Base-by-base conservation (phyloP, 2,113 vertebrate genomes). In the Cavia aperea region DNA sequence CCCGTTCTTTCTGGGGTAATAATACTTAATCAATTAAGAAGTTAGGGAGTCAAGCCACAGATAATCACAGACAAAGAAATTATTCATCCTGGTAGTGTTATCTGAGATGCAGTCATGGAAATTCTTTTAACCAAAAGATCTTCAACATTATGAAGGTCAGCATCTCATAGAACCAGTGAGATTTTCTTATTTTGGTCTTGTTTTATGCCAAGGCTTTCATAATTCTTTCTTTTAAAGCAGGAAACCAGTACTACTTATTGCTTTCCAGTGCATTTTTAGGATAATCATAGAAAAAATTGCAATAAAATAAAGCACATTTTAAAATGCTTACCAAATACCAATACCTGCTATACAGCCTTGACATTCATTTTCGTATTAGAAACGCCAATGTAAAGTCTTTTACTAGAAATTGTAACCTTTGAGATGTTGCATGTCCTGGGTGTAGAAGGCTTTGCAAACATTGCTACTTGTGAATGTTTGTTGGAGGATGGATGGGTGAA, bases 221-320 rank as follows among this genome's bases (percentile, higher is more conserved):
- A 13, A 86, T 49, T 77, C 24, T 14, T 78, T 3, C 11, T 87
- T 94, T 82, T 73, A 5, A 91, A 82, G n/a, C 2, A 86, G n/a
- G 90, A 92, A 88, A n/a, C 7, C 19, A 86, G n/a, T 63, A 23
- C 1, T 36, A 81, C 86, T 90, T 94, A 68, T 89, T 92, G 81
- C 2, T 82, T 75, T 31, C 7, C 3, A 83, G 16, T 21, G 7
- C 7, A 68, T 31, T 85, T 62, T 65, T 81, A 89, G 15, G 10
- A 60, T 86, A 75, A 87, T 29, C 56, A 72, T 77, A 73, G 83
- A 90, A 43, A 18, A 6, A 87, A 62, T 36, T 63, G 4, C 72
- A 84, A 46, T 83, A 12, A 63, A 62, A 56, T 60, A 87, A 88
- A 87, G 54, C 49, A 19, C 1, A 18, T 70, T 88, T 88, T 43